Evolutionary conservation across 2,888 invertebrate genomes (phyloP).

Genomic region (Thalpophila matura): DNA sequence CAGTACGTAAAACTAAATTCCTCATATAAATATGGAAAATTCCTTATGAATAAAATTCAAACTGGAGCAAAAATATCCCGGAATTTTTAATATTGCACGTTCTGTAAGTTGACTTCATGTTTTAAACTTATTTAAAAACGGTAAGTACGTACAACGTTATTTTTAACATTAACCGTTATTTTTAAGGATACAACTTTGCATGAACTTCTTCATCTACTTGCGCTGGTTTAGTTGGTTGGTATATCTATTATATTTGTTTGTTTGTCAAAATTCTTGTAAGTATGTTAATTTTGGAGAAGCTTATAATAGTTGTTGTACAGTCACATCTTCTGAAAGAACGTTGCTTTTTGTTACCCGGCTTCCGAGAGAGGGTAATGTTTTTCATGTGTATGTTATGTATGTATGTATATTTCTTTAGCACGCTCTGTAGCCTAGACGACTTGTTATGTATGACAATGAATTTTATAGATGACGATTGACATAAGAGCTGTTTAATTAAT

Average conservation of each 20-base stretch:
- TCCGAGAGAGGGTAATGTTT: too few species aligned
- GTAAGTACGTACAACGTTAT: slow-evolving; percentile 27
- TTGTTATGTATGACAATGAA: too few species aligned
- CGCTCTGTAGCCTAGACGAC: too few species aligned
- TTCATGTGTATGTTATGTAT: too few species aligned
- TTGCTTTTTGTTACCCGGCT: too few species aligned
- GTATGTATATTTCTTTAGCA: too few species aligned
- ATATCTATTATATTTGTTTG: not conserved
- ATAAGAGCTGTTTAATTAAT: too few species aligned
- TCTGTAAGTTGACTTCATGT: slow-evolving; percentile 31
- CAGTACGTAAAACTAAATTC: slow-evolving; percentile 43
- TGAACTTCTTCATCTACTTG: not conserved
- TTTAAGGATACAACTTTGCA: slow-evolving; percentile 55
- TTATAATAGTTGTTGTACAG: too few species aligned
- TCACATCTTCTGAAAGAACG: too few species aligned
- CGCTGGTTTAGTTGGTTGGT: slow-evolving; percentile 5
- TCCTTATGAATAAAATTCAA: slow-evolving; percentile 42
- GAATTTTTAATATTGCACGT: slow-evolving; percentile 41
- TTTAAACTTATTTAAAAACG: slow-evolving; percentile 30
- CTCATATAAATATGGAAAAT: slow-evolving; percentile 37
- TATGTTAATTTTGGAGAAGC: not conserved
- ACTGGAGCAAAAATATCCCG: slow-evolving; percentile 28
- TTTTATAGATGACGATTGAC: too few species aligned
- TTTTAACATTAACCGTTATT: slow-evolving; percentile 42
- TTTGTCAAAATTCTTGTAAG: not conserved